Evolutionary conservation across 2,797 vertebrate genomes (phyloP).

Genomic region (Lagodon rhomboides): DNA sequence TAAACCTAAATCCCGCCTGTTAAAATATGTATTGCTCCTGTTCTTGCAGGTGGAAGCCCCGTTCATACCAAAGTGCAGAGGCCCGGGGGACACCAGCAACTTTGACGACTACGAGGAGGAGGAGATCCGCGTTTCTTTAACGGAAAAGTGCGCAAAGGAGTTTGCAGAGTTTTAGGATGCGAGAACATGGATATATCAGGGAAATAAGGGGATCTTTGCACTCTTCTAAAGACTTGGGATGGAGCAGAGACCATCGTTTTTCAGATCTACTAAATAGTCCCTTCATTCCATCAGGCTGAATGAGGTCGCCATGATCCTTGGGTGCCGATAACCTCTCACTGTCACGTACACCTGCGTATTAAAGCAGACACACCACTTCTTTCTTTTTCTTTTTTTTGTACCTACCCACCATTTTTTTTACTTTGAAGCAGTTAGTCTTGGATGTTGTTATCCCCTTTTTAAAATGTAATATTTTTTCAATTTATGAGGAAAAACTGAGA

Average conservation of each 20-base stretch:
- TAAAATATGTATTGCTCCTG: slow-evolving; percentile 17
- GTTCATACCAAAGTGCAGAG: slow-evolving; percentile 99
- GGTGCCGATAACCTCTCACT: slow-evolving; percentile 92
- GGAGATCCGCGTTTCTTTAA: slow-evolving; percentile 97
- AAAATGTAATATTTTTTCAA: slow-evolving; percentile 76
- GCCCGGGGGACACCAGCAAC: slow-evolving; percentile 99
- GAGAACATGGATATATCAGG: slow-evolving; percentile 89
- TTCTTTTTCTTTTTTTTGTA: slow-evolving; percentile 76
- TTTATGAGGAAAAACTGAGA: slow-evolving; percentile 70
- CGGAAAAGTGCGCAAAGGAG: slow-evolving; percentile 98
- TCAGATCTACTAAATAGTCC: slow-evolving; percentile 92
- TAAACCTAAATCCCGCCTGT: neutral
- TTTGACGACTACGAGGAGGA: slow-evolving; percentile 99
- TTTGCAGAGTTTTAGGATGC: slow-evolving; percentile 97
- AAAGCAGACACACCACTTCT: slow-evolving; percentile 87
- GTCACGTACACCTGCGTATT: slow-evolving; percentile 90
- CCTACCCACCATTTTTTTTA: slow-evolving; percentile 65
- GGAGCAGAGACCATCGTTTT: slow-evolving; percentile 93
- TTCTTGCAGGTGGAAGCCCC: slow-evolving; percentile 94
- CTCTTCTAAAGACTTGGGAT: slow-evolving; percentile 95
- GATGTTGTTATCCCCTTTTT: slow-evolving; percentile 82
- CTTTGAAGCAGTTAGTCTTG: slow-evolving; percentile 84
- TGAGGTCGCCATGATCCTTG: slow-evolving; percentile 93
- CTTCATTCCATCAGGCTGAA: slow-evolving; percentile 95
- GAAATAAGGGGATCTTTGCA: slow-evolving; percentile 95